phyloP scores from a whole-genome alignment of 2,113 vertebrate genomes.

The Cephalopholis sonnerati region DNA sequence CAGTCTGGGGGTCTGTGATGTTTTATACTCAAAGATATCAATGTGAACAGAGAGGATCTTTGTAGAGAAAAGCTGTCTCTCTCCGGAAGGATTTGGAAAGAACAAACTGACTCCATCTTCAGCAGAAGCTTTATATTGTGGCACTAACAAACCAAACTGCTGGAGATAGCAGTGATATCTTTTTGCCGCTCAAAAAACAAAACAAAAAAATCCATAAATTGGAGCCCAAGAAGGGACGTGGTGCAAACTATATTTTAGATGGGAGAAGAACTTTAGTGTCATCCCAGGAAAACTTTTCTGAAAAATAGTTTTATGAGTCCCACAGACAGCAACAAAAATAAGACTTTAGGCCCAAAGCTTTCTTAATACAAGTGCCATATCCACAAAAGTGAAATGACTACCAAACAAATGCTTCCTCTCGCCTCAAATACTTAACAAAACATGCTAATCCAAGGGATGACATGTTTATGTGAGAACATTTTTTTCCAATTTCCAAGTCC shows the following conservation, averaged over 20 bases:
- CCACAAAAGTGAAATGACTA: neutral
- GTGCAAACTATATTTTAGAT: neutral
- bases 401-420: no score
- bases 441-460: no score
- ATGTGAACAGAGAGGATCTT: neutral
- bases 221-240: neutral
- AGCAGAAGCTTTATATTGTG: neutral
- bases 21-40: neutral
- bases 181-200: neutral
- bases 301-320: no score
- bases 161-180: no score
- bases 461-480: neutral
- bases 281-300: no score
- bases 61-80: neutral
- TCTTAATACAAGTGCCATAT: neutral
- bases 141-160: neutral
- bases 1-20: neutral
- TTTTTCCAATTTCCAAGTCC: no score
- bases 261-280: no score
- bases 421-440: neutral
- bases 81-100: neutral
- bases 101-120: neutral
- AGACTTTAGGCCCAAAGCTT: neutral
- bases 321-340: neutral
- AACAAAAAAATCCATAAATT: neutral